Conservation (phyloP, 2,113 vertebrate genomes). For the Dermatemys mawii region DNA sequence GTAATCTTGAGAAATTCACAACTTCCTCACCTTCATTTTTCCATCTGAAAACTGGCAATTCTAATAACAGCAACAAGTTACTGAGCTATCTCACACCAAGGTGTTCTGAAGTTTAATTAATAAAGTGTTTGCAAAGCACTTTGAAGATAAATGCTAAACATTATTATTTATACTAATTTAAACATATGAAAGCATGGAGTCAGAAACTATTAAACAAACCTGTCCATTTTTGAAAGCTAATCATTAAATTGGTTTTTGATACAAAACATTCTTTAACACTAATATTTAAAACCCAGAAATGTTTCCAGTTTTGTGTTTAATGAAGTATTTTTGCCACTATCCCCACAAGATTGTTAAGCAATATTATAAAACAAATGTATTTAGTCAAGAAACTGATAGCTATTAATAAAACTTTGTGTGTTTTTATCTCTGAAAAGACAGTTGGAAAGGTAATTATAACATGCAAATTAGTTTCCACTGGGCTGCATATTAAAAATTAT, state of each 20-base stretch:
- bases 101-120: background rate
- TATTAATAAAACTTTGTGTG: constrained; percentile 62
- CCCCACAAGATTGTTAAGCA: constrained; percentile 32
- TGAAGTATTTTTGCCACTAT: constrained; percentile 58
- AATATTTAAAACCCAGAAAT: constrained; percentile 40
- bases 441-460: constrained; percentile 76
- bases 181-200: background rate
- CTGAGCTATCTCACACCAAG: background rate
- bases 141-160: background rate
- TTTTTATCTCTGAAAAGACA: constrained; percentile 74
- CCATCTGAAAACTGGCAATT: background rate
- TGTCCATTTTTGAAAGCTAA: constrained; percentile 29
- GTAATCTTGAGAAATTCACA: background rate
- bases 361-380: constrained; percentile 65
- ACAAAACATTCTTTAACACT: constrained; percentile 33
- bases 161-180: background rate
- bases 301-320: constrained; percentile 63
- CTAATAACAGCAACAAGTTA: background rate
- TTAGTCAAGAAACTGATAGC: constrained; percentile 64
- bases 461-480: constrained; percentile 74
- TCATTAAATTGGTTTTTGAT: constrained; percentile 51
- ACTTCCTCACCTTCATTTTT: background rate
- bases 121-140: background rate
- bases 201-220: constrained; percentile 1
- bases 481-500: constrained; percentile 63